Evolutionary conservation across 2,113 vertebrate genomes (phyloP), one percentile per base, ranked within the genome.

Genomic region (Myrmecophaga tridactyla): DNA sequence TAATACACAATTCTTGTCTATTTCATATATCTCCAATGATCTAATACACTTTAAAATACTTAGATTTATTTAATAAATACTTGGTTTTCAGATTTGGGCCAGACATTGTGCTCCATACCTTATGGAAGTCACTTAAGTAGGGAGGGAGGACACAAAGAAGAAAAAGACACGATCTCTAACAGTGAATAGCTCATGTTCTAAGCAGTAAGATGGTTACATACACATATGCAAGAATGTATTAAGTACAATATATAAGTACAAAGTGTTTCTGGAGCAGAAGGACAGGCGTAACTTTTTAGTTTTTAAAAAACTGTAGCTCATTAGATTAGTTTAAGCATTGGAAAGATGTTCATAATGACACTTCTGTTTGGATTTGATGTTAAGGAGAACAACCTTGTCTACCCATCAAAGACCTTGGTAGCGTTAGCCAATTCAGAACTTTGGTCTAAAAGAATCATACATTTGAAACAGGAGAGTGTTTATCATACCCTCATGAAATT

Each of bases 201-300:
- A 89, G 25, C 14, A 69, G 70, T 62, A 92, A 78, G 17, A 39
- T 13, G 10, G 8, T 70, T 25, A 70, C 4, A n/a, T 34, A 56
- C 0, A 56, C 0, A 14, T n/a, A 0, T 48, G 62, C 51, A 5
- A 8, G 14, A 34, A 2, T n/a, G n/a, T n/a, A n/a, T n/a, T n/a
- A n/a, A n/a, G n/a, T n/a, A 78, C 41, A 43, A 46, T 73, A 5
- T n/a, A 25, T 82, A 92, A 53, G 15, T 20, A 51, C 3, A 65
- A 29, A 67, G 41, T 58, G 4, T 25, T 63, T 65, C 31, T 25
- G 1, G 53, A 89, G 17, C 23, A 76, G 77, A 93, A 94, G 48
- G 3, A 48, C 15, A 65, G 1, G 3, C 29, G 23, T 75, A 53
- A 36, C 6, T 94, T 73, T 56, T 29, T 81, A 62, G 23, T 34